Base-by-base conservation (phyloP, 1,140 invertebrate species). In the Grapholita molesta region DNA sequence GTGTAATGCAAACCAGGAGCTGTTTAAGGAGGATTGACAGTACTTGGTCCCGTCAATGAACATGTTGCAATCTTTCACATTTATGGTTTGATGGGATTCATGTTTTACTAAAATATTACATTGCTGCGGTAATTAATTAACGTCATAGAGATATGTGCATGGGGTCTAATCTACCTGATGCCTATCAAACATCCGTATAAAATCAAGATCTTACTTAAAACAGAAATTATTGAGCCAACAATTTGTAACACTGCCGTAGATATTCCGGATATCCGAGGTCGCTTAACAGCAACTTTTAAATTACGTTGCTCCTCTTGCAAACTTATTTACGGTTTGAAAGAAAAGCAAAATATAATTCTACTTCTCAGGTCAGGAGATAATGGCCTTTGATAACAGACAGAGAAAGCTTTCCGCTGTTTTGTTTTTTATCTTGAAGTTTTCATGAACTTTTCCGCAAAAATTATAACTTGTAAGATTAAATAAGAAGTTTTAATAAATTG, bases 341-440 rank as follows among this genome's bases (percentile, higher is more conserved):
- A 79, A 76, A 84, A 85, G 84, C 84, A 84, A 87, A 89, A 89
- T 87, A 86, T 86, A 89, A 87, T 87, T 87, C 85, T 77, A 80
- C 80, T 85, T 85, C 84, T 84, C 84, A 88, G 86, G 86, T 89
- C 88, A 87, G 84, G 79, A 88, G 85, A 88, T 90, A 90, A 90
- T 90, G 86, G 86, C 77, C 83, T 90, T 88, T 88, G 85, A 88
- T 90, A 88, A 89, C 82, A 84, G 79, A 80, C 80, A 82, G 83
- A 85, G 83, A 87, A 86, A 89, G 85, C 86, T 90, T 89, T 90
- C 86, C 88, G 84, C 82, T 89, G 84, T 86, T 89, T 89, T 89
- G 86, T 88, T 88, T 90, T 88, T 90, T 89, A 85, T 86, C 83
- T 84, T 76, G 73, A 78, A 88, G 81, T 86, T 87, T 86, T 79